Conservation (phyloP, 2,797 vertebrate genomes). For the Lycodopsis pacificus region DNA sequence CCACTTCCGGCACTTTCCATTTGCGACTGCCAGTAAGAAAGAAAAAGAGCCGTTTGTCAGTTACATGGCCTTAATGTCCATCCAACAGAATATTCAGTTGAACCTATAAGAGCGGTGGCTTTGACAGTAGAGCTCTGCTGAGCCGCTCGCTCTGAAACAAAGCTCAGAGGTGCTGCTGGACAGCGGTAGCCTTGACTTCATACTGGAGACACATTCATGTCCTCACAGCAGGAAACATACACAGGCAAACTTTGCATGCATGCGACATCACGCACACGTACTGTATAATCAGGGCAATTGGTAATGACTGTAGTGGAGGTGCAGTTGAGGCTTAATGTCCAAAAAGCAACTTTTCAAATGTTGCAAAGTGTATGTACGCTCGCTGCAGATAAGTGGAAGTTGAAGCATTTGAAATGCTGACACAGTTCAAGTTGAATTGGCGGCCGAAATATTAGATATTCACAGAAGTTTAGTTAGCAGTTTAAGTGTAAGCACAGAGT, state of each 20-base stretch:
- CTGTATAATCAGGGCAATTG: neutral
- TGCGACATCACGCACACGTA: neutral
- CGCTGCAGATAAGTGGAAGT: too few relatives aligned
- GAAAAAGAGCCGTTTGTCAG: slow-evolving; percentile 18
- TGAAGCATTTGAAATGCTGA: too few relatives aligned
- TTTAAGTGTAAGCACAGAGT: too few relatives aligned
- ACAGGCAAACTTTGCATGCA: neutral
- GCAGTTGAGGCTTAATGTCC: slow-evolving; percentile 8
- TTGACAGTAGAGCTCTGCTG: slow-evolving; percentile 57
- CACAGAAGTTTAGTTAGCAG: too few relatives aligned
- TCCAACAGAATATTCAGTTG: slow-evolving; percentile 35
- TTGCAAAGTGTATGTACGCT: too few relatives aligned
- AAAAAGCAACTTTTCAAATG: slow-evolving; percentile 15
- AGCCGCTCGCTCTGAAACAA: slow-evolving; percentile 38
- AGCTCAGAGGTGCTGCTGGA: slow-evolving; percentile 29
- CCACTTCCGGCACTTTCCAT: slow-evolving; percentile 32
- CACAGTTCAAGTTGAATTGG: too few relatives aligned
- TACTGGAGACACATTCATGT: slow-evolving; percentile 7
- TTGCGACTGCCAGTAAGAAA: slow-evolving; percentile 4
- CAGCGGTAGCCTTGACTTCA: slow-evolving; percentile 45
- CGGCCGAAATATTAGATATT: too few relatives aligned
- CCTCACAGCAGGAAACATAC: neutral
- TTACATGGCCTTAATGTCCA: slow-evolving; percentile 41
- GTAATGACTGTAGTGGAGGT: neutral
- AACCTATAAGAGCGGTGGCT: slow-evolving; percentile 29